These are phyloP conservation scores for Chionoecetes opilio DNA, from an alignment of 1,140 invertebrate species.

Conservation along the genomic window DNA sequence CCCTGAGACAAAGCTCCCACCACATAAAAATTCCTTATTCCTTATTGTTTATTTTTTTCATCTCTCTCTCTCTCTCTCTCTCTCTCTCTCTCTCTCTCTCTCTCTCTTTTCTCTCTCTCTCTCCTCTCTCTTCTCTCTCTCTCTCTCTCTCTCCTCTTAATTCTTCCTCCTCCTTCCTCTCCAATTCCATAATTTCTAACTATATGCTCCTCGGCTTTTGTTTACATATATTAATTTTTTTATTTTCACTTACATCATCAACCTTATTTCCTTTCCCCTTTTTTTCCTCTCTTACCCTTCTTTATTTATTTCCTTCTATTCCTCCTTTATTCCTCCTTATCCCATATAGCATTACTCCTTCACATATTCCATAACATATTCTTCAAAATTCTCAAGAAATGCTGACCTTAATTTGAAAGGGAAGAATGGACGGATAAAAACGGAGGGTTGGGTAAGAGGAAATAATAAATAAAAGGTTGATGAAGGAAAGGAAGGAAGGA, in stretches of 20 bases:
- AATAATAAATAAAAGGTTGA: too few relatives aligned
- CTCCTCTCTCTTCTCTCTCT: background rate
- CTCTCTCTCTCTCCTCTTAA: background rate
- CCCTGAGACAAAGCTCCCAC: background rate
- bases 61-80: background rate
- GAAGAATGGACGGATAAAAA: too few relatives aligned
- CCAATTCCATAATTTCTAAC: background rate
- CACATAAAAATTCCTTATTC: background rate
- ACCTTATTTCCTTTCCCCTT: background rate
- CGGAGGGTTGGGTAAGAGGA: too few relatives aligned
- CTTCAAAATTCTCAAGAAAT: too few relatives aligned
- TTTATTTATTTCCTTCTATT: background rate
- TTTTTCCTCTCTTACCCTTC: background rate
- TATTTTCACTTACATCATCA: background rate
- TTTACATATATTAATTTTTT: too few relatives aligned
- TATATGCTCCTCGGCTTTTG: background rate
- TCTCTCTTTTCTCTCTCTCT: too few relatives aligned
- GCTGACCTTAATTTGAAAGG: too few relatives aligned
- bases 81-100: constrained; percentile 10
- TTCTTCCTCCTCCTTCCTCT: background rate
- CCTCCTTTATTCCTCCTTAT: too few relatives aligned
- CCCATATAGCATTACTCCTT: too few relatives aligned
- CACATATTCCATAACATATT: too few relatives aligned
- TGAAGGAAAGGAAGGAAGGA: too few relatives aligned
- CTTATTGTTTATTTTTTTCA: background rate